Evolutionary conservation across 2,113 vertebrate species (phyloP).

Genomic region (Pterocles orientalis): DNA sequence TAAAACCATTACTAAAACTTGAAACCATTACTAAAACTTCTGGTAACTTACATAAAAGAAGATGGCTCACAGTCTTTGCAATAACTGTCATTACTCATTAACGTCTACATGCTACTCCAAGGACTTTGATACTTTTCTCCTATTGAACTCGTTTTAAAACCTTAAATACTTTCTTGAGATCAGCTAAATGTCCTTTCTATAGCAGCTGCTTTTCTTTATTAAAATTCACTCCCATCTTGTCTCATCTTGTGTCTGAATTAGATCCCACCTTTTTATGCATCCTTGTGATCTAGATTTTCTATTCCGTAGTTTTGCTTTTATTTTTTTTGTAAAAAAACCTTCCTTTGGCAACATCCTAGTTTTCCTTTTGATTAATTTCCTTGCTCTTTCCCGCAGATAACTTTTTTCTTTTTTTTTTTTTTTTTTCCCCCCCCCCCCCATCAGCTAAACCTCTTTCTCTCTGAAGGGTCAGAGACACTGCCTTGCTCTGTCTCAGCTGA

Average conservation of each 20-base stretch:
- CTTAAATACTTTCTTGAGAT: slow-evolving; percentile 11
- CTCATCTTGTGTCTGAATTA: not conserved
- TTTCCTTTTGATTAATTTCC: slow-evolving; percentile 10
- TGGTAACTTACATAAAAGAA: not conserved
- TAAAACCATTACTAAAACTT: not conserved
- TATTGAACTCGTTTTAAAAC: slow-evolving; percentile 9
- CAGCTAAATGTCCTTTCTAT: slow-evolving; percentile 26
- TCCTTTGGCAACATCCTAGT: not conserved
- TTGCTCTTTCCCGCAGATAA: not conserved
- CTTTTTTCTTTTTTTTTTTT: not conserved
- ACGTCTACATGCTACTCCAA: not conserved
- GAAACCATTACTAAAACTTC: slow-evolving; percentile 1
- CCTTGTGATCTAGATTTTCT: not conserved
- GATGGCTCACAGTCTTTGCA: not conserved
- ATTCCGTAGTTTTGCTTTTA: not conserved
- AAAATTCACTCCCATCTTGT: slow-evolving; percentile 15
- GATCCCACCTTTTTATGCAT: not conserved
- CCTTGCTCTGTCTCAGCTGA: not conserved
- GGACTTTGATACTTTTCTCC: not conserved
- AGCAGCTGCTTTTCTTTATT: not conserved
- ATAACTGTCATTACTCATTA: slow-evolving; percentile 2
- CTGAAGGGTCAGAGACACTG: not conserved
- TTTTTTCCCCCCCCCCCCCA: not conserved
- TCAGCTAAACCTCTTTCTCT: not conserved
- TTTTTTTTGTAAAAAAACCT: not conserved